A percentile compares a stretch with the other conserved stretches of the same genome.
phyloP scores from a whole-genome alignment of 2,888 invertebrate genomes.

The Dyspetes luteomarginatus region DNA sequence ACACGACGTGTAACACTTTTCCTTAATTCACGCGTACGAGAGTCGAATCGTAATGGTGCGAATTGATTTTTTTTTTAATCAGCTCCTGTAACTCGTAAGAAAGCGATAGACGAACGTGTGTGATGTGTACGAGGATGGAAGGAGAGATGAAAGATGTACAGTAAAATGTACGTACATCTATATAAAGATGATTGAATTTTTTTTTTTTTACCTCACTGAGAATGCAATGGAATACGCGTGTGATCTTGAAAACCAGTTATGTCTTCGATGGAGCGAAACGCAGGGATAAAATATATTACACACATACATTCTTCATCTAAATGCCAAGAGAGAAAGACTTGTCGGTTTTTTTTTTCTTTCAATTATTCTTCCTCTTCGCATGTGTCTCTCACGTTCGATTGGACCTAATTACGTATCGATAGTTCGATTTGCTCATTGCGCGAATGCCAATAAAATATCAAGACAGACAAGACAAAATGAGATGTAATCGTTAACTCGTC shows the following conservation, averaged over 20 bases:
- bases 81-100: slow-evolving; percentile 1
- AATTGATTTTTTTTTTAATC: slow-evolving; percentile 39
- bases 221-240: slow-evolving; percentile 46
- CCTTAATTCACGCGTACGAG: slow-evolving; percentile 41
- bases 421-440: slow-evolving; percentile 38
- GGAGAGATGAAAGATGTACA: slow-evolving; percentile 19
- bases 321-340: background rate
- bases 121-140: slow-evolving; percentile 2
- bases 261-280: slow-evolving; percentile 57
- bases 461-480: slow-evolving; percentile 4
- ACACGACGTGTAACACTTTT: slow-evolving; percentile 15
- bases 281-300: slow-evolving; percentile 11
- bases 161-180: background rate
- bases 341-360: slow-evolving; percentile 13
- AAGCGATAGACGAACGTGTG: slow-evolving; percentile 44
- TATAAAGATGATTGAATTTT: slow-evolving; percentile 1
- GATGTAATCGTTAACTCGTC: slow-evolving; percentile 17
- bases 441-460: background rate
- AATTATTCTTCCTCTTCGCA: slow-evolving; percentile 29
- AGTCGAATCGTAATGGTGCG: slow-evolving; percentile 49
- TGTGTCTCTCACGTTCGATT: slow-evolving; percentile 15
- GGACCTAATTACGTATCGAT: slow-evolving; percentile 41
- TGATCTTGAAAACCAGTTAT: slow-evolving; percentile 65
- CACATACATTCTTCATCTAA: slow-evolving; percentile 2
- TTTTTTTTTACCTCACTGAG: slow-evolving; percentile 3